A percentile compares a stretch with the other conserved stretches of the same genome.
Conservation (phyloP, 2,888 invertebrate species). For the Stenoptilia bipunctidactyla region DNA sequence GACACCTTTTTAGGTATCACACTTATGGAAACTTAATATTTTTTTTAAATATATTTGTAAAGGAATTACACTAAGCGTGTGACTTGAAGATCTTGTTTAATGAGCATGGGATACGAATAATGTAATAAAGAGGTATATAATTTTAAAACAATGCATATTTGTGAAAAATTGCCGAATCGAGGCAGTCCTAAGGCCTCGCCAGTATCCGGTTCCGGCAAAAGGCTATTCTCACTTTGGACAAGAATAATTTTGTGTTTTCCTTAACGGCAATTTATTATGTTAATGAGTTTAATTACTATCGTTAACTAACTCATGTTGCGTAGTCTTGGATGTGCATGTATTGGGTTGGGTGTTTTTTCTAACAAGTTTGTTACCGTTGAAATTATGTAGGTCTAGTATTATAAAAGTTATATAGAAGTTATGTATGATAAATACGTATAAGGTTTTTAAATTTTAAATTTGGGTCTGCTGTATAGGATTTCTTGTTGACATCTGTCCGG, state of each 20-base stretch:
- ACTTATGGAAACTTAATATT: no score
- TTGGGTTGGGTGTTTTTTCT: background rate
- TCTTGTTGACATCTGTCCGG: no score
- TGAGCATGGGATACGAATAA: background rate
- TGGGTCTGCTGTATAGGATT: no score
- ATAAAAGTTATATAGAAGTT: no score
- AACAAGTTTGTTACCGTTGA: background rate
- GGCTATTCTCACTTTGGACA: conserved; percentile 56
- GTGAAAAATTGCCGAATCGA: conserved; percentile 17
- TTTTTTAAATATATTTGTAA: no score
- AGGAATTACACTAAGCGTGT: no score
- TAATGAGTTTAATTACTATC: conserved; percentile 29
- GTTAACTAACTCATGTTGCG: conserved; percentile 34
- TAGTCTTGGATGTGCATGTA: conserved; percentile 14
- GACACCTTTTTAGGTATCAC: no score
- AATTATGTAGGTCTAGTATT: no score
- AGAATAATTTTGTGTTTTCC: conserved; percentile 49
- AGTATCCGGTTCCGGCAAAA: conserved; percentile 46
- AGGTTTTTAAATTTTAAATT: no score
- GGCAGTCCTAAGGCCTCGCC: conserved; percentile 43
- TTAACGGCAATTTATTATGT: conserved; percentile 19
- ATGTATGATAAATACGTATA: no score
- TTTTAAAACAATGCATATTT: conserved; percentile 1
- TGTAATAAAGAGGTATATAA: background rate
- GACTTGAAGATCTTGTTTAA: no score